Percentiles rank a stretch among this genome's conserved stretches.
phyloP scores from a whole-genome alignment of 1,140 invertebrate species.

The Thalassaphorura encarpata region DNA sequence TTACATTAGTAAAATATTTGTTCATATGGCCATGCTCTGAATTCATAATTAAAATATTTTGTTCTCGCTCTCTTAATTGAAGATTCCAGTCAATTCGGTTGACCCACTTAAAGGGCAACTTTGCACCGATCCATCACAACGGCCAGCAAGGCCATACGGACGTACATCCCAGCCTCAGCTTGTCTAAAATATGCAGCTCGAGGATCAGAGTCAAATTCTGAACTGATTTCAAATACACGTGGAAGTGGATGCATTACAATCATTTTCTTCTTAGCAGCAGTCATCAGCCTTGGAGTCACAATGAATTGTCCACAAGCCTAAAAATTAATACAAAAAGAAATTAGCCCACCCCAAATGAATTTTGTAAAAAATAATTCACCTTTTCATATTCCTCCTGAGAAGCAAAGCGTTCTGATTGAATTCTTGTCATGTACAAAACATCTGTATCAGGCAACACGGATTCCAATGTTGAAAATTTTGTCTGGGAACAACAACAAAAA shows the following conservation, averaged over 20 bases:
- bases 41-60: not conserved
- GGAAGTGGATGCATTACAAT: constrained; percentile 97
- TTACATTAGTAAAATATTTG: too few relatives aligned
- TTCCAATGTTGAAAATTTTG: constrained; percentile 59
- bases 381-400: constrained; percentile 74
- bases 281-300: constrained; percentile 92
- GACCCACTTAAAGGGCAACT: constrained; percentile 5
- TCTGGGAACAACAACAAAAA: constrained; percentile 37
- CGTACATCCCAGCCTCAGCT: constrained; percentile 94
- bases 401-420: constrained; percentile 87
- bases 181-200: constrained; percentile 97
- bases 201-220: constrained; percentile 89
- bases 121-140: constrained; percentile 65
- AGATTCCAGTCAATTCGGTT: not conserved
- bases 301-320: constrained; percentile 76
- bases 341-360: too few relatives aligned
- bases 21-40: not conserved
- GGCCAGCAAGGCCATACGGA: constrained; percentile 91
- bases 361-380: constrained; percentile 49
- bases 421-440: constrained; percentile 95
- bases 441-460: constrained; percentile 84
- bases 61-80: not conserved
- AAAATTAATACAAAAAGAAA: constrained; percentile 29
- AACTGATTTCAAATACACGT: constrained; percentile 84
- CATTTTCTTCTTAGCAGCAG: constrained; percentile 81